phyloP scores from a whole-genome alignment of 2,113 vertebrate genomes.

The Ciconia maguari region DNA sequence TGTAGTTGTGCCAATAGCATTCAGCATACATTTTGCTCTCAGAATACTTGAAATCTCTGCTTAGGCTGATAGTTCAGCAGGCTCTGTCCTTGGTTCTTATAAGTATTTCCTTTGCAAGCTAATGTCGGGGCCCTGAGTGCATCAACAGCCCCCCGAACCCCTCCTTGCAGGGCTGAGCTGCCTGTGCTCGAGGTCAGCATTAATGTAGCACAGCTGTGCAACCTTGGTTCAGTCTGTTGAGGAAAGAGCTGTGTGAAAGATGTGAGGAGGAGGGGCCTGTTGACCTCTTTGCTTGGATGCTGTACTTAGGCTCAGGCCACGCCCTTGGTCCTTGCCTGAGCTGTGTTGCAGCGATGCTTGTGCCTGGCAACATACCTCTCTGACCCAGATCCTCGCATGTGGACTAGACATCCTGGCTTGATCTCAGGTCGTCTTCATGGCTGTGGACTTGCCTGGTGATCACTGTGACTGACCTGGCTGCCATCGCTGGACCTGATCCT shows the following conservation, averaged over 20 bases:
- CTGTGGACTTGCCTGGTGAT: background rate
- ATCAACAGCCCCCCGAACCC: no score
- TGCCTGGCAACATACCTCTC: background rate
- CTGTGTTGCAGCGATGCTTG: accelerated
- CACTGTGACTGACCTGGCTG: background rate
- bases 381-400: accelerated
- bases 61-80: background rate
- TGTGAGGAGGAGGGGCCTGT: accelerated
- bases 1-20: background rate
- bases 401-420: background rate
- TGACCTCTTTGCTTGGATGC: background rate
- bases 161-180: background rate
- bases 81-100: constrained; percentile 38
- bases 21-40: background rate
- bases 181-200: background rate
- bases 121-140: background rate
- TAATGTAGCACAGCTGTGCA: background rate
- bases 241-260: background rate
- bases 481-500: background rate
- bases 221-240: background rate
- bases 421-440: accelerated
- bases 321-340: background rate
- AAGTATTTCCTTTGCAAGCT: background rate
- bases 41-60: background rate
- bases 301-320: background rate